Conservation (phyloP, 1,140 invertebrate genomes). For the Probaryconus sp. region DNA sequence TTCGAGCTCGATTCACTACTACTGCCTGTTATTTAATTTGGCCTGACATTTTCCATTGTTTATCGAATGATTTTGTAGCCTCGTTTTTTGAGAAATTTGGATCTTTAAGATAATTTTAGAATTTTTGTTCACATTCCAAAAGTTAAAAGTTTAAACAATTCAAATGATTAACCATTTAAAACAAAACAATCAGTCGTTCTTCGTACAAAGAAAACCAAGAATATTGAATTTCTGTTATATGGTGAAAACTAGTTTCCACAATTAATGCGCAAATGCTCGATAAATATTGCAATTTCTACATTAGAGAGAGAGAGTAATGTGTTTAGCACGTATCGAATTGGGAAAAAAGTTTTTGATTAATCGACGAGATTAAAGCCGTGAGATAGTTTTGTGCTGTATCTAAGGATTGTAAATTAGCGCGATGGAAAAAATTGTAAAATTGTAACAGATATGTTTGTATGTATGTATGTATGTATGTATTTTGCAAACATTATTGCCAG, state of each 20-base stretch:
- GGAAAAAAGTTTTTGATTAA: constrained; percentile 51
- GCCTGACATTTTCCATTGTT: constrained; percentile 13
- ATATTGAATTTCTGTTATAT: not conserved
- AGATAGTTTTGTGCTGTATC: constrained; percentile 24
- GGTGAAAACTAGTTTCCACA: constrained; percentile 35
- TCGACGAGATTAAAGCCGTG: constrained; percentile 36
- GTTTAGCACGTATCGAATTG: constrained; percentile 31
- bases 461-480: too few species aligned
- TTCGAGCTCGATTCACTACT: not conserved
- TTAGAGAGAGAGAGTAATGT: constrained; percentile 37
- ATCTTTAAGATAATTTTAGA: too few species aligned
- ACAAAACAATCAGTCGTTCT: too few species aligned
- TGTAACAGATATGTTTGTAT: constrained; percentile 23
- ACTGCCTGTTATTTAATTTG: constrained; percentile 13
- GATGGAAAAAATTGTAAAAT: constrained; percentile 24
- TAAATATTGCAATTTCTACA: constrained; percentile 30
- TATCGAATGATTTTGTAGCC: too few species aligned
- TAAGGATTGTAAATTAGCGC: constrained; percentile 18
- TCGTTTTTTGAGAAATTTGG: too few species aligned
- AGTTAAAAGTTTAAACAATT: too few species aligned
- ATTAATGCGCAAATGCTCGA: constrained; percentile 34
- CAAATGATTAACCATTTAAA: too few species aligned
- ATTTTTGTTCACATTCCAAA: too few species aligned
- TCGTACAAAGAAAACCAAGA: constrained; percentile 6
- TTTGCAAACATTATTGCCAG: not conserved